Evolutionary conservation across 2,888 invertebrate genomes (phyloP), one percentile per base, ranked within the genome.

Genomic region (Hemistola chrysoprasaria): DNA sequence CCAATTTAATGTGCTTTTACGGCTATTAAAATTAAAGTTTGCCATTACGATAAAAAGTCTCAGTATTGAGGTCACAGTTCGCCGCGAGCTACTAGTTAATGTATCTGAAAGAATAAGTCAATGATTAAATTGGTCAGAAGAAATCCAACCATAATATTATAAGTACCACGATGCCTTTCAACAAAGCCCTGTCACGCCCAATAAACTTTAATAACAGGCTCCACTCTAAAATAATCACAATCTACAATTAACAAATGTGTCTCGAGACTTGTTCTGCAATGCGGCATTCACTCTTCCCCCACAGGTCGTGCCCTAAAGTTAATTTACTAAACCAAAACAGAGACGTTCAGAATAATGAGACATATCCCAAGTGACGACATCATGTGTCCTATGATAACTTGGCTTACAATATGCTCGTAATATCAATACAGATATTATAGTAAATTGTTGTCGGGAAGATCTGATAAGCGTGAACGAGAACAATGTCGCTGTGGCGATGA

Each of bases 321-420:
- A 80, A 81, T 81, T 79, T 74, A 66, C 66, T 65, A 68, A 75
- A 71, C 69, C 75, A 74, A 78, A 80, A 78, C 72, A 77, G 71
- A 77, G 73, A 71, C 63, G 69, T 78, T 70, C 61, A 67, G 71
- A 75, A 78, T 80, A 79, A 78, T 77, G 74, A 75, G 77, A 79
- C 71, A 74, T 75, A 74, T 76, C 78, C 72, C 75, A 62, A 62
- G 74, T 73, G 78, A 74, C 71, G 66, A 67, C 72, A 71, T 78
- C 75, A 71, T 72, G 62, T 65, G 63, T 61, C 62, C 52, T 50
- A 59, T 62, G 65, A 58, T 64, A 56, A 54, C 55, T 46, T 45
- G 41, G 51, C 45, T 45, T 44, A 45, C 34, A 47, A 40, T 40
- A 53, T n/a, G n/a, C n/a, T n/a, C n/a, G n/a, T 59, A 59, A 65